A percentile compares a stretch with the other conserved stretches of the same genome.
Evolutionary conservation across 2,888 invertebrate species (phyloP).

Genomic region (Stramonita haemastoma): DNA sequence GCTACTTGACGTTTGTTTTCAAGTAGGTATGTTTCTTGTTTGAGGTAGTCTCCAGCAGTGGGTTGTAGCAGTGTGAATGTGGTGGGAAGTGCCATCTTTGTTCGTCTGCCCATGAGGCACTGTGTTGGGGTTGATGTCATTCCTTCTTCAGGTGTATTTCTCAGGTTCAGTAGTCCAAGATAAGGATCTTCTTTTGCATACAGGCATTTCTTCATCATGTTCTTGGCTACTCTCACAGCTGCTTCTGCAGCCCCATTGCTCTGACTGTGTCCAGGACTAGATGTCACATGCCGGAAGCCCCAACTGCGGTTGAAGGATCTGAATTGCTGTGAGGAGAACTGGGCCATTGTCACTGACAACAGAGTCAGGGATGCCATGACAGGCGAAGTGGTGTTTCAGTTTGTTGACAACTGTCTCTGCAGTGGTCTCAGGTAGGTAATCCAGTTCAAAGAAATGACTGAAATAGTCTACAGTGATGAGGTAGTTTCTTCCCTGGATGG

Average conservation of each 20-base stretch:
- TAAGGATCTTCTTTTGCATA: conserved; percentile 28
- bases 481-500: too few species aligned
- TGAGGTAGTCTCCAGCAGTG: too few species aligned
- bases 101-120: too few species aligned
- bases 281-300: conserved; percentile 38
- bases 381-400: conserved; percentile 48
- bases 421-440: too few species aligned
- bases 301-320: conserved; percentile 21
- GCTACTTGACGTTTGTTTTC: neutral
- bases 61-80: too few species aligned
- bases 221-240: conserved; percentile 38
- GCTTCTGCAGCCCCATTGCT: conserved; percentile 36
- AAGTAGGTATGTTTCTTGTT: too few species aligned
- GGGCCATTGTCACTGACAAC: conserved; percentile 39
- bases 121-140: too few species aligned
- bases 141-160: too few species aligned
- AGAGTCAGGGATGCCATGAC: conserved; percentile 47
- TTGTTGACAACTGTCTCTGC: conserved; percentile 53
- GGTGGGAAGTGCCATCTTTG: too few species aligned
- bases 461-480: too few species aligned
- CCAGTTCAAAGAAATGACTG: too few species aligned
- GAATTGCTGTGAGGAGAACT: conserved; percentile 40
- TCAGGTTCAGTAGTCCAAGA: too few species aligned
- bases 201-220: conserved; percentile 37
- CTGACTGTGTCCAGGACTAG: conserved; percentile 41